Base-by-base conservation (phyloP, 1,140 invertebrate genomes). In the Plectrocnemia conspersa region DNA sequence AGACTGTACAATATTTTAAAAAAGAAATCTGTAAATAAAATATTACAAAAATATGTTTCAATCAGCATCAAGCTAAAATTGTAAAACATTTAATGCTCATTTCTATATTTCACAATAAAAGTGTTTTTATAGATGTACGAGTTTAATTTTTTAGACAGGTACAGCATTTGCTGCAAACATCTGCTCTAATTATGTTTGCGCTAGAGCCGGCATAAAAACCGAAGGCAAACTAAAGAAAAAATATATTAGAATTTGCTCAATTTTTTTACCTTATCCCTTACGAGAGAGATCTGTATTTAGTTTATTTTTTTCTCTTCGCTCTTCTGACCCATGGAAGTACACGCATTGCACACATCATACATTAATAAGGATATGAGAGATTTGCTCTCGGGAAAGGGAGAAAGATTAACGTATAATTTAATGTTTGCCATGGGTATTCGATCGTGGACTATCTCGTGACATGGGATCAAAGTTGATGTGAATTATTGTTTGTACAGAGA, bases 371-470 rank as follows among this genome's bases (percentile, higher is more conserved):
- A n/a, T n/a, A n/a, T n/a, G n/a, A n/a, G n/a, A n/a, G n/a, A n/a
- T n/a, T n/a, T n/a, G n/a, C n/a, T n/a, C n/a, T n/a, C n/a, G n/a
- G n/a, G n/a, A n/a, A n/a, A n/a, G 4, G 41, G 47, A 35, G 35
- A 52, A 55, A 59, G 38, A 59, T 45, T 44, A 48, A 24, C 36
- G 45, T 45, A 36, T 44, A 42, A 59, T 33, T 52, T 41, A 27
- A 50, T 59, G 58, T 59, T 59, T 59, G 44, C 38, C 33, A n/a
- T 35, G 24, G 38, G 42, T 40, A 50, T 52, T 45, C 53, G 27
- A 55, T 52, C 35, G 33, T 36, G 41, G 52, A 56, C 53, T 52
- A 55, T 56, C 53, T 59, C 38, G 38, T 52, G 58, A 55, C 54
- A 47, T 40, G 38, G 53, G 53, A 59, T 59, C 52, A 46, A 56